Percentiles rank a stretch among this genome's conserved stretches.
These are phyloP conservation scores for Cyaniris semiargus DNA, from an alignment of 2,888 invertebrate genomes.

Conservation along the genomic window DNA sequence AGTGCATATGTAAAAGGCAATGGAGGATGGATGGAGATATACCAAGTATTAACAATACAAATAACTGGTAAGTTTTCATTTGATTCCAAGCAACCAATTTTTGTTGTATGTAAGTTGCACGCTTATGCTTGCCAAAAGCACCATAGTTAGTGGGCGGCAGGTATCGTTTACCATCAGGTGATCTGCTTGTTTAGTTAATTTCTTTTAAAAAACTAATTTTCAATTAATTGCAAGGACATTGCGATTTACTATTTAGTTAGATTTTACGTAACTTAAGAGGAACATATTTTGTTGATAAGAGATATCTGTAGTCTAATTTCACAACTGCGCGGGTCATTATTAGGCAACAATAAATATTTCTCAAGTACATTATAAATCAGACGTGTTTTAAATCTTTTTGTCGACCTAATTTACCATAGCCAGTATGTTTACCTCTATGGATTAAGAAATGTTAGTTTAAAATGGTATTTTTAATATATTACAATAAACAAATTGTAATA, in stretches of 20 bases:
- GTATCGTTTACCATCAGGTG: too few relatives aligned
- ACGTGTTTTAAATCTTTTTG: background rate
- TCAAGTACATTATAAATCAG: background rate
- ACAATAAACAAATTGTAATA: too few relatives aligned
- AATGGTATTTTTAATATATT: too few relatives aligned
- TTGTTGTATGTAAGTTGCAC: too few relatives aligned
- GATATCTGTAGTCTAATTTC: constrained; percentile 3
- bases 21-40: constrained; percentile 57
- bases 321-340: background rate
- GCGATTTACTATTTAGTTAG: background rate
- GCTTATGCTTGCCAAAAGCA: too few relatives aligned
- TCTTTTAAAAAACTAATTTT: background rate
- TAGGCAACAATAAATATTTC: constrained; percentile 11
- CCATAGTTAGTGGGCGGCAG: too few relatives aligned
- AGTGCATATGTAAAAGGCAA: constrained; percentile 53
- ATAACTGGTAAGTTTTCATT: constrained; percentile 54
- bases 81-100: too few relatives aligned
- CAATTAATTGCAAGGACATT: background rate
- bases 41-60: constrained; percentile 61
- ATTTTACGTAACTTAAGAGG: background rate
- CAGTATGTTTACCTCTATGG: too few relatives aligned
- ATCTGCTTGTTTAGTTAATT: too few relatives aligned
- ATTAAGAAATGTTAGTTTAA: too few relatives aligned
- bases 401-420: background rate
- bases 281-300: background rate